Base-by-base conservation (phyloP, 2,113 vertebrate genomes). In the Epinephelus lanceolatus region DNA sequence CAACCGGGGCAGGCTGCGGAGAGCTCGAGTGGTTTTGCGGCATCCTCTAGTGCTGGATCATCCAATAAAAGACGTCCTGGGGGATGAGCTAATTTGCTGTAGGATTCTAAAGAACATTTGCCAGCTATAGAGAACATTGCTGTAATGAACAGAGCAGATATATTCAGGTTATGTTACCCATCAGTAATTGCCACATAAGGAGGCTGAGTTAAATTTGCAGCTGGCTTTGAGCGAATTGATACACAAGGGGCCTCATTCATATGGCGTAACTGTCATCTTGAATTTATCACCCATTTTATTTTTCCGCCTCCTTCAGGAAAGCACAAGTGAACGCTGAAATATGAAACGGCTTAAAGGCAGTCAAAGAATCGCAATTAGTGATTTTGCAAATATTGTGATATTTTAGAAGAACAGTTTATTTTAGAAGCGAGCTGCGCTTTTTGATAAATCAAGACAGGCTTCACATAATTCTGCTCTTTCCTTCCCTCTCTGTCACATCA, bases 21-120 rank as follows among this genome's bases (percentile, higher is more conserved):
- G 85, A 83, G 89, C 83, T 79, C 55, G 14, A 53, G 89, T 21
- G 89, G 90, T 88, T 91, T 78, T 84, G 86, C 49, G 82, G 85
- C 81, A 15, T 83, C 82, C 76, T 86, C 82, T 25, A 55, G 81
- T 33, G 76, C 82, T 21, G 80, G 80, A 85, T 90, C 87, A 83
- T 91, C 90, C 92, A 91, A 93, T 93, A 86, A 90, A 85, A 88
- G 86, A 40, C 17, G 68, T 92, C 92, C 89, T 86, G 86, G 80
- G 87, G 91, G 90, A 85, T 70, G 87, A 83, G 86, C 91, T 93
- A 85, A 91, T 92, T 91, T 84, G 83, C 89, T 87, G 90, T 87
- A 87, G 85, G 86, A 87, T 84, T 80, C 91, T 71, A 73, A 80
- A 92, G 89, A 91, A 92, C 91, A 89, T 91, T 89, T 89, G 87